These are phyloP conservation scores for Cynodonichthys magdalenae DNA, from an alignment of 2,797 vertebrate species.

Conservation along the genomic window DNA sequence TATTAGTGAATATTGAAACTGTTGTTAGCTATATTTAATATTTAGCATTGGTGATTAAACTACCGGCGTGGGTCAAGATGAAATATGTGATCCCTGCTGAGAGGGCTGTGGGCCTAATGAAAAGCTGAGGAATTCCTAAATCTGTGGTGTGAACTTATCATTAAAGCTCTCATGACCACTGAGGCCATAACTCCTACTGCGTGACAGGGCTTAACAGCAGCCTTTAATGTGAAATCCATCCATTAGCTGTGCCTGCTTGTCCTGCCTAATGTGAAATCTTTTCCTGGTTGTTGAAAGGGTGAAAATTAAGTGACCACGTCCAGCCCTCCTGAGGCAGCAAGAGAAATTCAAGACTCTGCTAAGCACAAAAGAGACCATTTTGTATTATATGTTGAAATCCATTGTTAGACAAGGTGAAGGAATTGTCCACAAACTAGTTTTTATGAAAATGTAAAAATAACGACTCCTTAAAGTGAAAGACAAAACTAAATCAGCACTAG, in stretches of 20 bases:
- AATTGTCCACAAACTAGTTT: neutral
- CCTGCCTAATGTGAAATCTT: conserved; percentile 63
- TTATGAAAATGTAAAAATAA: neutral
- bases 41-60: conserved; percentile 5
- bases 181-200: conserved; percentile 51
- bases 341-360: conserved; percentile 33
- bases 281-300: conserved; percentile 62
- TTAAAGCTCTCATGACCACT: conserved; percentile 55
- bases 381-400: neutral
- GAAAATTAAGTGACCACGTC: conserved; percentile 55
- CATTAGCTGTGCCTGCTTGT: neutral
- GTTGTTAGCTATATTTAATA: conserved; percentile 19
- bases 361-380: conserved; percentile 23
- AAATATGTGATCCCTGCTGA: conserved; percentile 9
- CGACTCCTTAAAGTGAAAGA: neutral
- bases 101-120: conserved; percentile 17
- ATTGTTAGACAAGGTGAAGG: neutral
- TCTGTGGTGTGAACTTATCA: conserved; percentile 52
- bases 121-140: conserved; percentile 43
- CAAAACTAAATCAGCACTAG: conserved; percentile 1
- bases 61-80: conserved; percentile 2
- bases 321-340: conserved; percentile 31
- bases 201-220: conserved; percentile 63
- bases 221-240: conserved; percentile 44
- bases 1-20: conserved; percentile 5